These are phyloP conservation scores for Samia ricini DNA, from an alignment of 1,140 invertebrate species.

Conservation along the genomic window DNA sequence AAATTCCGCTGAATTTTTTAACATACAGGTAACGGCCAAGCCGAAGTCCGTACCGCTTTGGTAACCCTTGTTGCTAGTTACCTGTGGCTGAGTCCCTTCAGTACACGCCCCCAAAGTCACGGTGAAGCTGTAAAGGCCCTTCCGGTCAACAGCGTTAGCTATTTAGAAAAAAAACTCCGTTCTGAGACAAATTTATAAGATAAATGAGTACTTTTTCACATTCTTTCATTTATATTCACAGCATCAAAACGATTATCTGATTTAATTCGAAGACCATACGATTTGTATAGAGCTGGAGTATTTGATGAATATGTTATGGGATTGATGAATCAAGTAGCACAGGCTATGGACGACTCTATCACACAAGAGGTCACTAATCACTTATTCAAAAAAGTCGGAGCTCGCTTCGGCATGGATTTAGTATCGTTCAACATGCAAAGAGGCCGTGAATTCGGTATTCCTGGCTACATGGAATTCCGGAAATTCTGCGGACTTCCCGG, in stretches of 20 bases:
- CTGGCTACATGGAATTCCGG: constrained; percentile 94
- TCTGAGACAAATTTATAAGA: no score
- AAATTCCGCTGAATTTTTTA: no score
- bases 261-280: constrained; percentile 92
- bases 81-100: no score
- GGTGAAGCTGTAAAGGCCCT: no score
- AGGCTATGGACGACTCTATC: constrained; percentile 96
- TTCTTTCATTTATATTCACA: no score
- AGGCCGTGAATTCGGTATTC: constrained; percentile 94
- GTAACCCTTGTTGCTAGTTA: no score
- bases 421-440: constrained; percentile 97
- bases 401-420: constrained; percentile 92
- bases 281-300: constrained; percentile 93
- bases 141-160: no score
- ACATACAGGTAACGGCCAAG: no score
- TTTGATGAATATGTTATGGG: constrained; percentile 96
- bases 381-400: constrained; percentile 92
- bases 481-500: constrained; percentile 93
- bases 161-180: no score
- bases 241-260: constrained; percentile 94
- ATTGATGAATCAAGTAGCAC: constrained; percentile 95
- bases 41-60: no score
- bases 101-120: no score
- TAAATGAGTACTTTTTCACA: no score
- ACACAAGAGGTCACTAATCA: constrained; percentile 96